A percentile compares a stretch with the other conserved stretches of the same genome.
phyloP scores from a whole-genome alignment of 2,888 invertebrate genomes.

The Limenitis camilla region DNA sequence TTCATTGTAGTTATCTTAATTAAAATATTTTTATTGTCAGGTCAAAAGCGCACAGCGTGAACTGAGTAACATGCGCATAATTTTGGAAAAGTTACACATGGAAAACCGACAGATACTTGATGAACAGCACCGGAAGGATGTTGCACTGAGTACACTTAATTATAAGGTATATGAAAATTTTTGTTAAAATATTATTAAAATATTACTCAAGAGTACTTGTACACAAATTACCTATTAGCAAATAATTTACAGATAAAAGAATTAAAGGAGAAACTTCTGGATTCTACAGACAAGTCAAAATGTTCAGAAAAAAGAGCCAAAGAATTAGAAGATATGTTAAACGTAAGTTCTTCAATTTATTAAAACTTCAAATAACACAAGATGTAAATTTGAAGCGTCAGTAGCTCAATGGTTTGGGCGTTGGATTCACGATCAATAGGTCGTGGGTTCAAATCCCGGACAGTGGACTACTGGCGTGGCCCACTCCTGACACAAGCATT shows the following conservation, averaged over 20 bases:
- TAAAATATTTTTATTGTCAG: too few relatives aligned
- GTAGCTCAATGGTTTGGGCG: too few relatives aligned
- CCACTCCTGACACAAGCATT: too few relatives aligned
- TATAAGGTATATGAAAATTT: conserved; percentile 51
- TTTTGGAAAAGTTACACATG: conserved; percentile 49
- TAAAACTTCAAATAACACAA: too few relatives aligned
- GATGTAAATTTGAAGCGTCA: too few relatives aligned
- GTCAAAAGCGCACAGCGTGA: conserved; percentile 67
- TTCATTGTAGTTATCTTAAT: too few relatives aligned
- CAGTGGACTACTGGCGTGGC: too few relatives aligned
- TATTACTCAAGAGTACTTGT: too few relatives aligned
- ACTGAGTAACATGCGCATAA: conserved; percentile 51
- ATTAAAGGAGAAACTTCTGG: conserved; percentile 63
- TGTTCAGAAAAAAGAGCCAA: conserved; percentile 74
- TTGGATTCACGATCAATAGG: too few relatives aligned
- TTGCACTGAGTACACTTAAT: conserved; percentile 34
- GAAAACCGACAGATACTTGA: conserved; percentile 56
- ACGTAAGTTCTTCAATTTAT: conserved; percentile 40
- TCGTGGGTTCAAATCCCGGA: too few relatives aligned
- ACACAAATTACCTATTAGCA: too few relatives aligned
- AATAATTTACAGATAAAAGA: conserved; percentile 49
- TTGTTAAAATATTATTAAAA: too few relatives aligned
- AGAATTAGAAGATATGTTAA: conserved; percentile 76
- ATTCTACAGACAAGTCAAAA: conserved; percentile 67
- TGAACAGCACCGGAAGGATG: conserved; percentile 51